These are phyloP conservation scores for Eutrigla gurnardus DNA, from an alignment of 2,797 vertebrate genomes.

Conservation along the genomic window DNA sequence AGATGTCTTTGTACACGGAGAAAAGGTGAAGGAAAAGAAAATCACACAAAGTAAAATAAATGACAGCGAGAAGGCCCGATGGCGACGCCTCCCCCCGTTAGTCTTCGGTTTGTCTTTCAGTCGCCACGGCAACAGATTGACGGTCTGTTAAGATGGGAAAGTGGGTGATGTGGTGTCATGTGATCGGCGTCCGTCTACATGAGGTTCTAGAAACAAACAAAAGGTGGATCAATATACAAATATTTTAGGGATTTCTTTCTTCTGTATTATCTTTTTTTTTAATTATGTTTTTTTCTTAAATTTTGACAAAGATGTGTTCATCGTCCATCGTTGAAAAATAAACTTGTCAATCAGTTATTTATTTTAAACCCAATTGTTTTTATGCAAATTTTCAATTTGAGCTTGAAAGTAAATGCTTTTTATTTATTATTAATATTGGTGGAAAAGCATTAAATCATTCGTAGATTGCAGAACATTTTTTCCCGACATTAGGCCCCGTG, in stretches of 20 bases:
- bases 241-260: neutral
- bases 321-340: neutral
- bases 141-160: slow-evolving; percentile 60
- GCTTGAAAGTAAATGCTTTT: no score
- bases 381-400: neutral
- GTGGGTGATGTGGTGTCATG: slow-evolving; percentile 44
- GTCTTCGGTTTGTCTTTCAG: slow-evolving; percentile 62
- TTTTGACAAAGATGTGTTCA: neutral
- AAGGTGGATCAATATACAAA: no score
- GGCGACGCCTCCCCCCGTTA: slow-evolving; percentile 65
- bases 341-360: neutral
- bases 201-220: slow-evolving; percentile 81
- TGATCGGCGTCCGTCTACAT: slow-evolving; percentile 71
- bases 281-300: neutral
- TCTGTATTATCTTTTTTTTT: neutral
- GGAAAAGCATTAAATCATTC: no score
- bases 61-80: slow-evolving; percentile 74
- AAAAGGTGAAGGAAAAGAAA: slow-evolving; percentile 50
- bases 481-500: no score
- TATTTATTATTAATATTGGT: no score
- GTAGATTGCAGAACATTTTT: no score
- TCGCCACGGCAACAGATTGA: slow-evolving; percentile 74
- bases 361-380: neutral
- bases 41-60: slow-evolving; percentile 55
- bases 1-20: slow-evolving; percentile 74